Percentiles rank a stretch among this genome's conserved stretches.
These are phyloP conservation scores for Acromyrmex heyeri DNA, from an alignment of 1,140 invertebrate species.

Conservation along the genomic window DNA sequence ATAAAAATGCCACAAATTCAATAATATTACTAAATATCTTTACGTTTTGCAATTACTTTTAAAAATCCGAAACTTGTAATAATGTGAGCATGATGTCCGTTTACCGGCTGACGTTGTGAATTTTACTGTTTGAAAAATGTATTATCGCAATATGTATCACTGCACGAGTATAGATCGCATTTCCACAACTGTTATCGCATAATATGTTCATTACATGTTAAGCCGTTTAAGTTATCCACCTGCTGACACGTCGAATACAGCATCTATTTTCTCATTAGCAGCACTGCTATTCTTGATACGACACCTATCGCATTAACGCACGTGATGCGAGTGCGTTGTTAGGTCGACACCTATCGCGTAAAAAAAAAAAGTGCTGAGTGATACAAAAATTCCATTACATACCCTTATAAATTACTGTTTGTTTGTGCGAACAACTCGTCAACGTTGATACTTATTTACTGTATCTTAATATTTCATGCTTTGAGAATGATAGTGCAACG, in stretches of 20 bases:
- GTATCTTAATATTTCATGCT: not conserved
- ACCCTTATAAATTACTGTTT: not conserved
- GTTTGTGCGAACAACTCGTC: not conserved
- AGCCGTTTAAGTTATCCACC: constrained; percentile 69
- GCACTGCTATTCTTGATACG: constrained; percentile 11
- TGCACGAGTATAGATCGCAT: constrained; percentile 56
- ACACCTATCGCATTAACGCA: constrained; percentile 28
- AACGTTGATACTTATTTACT: not conserved
- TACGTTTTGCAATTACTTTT: not conserved
- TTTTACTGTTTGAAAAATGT: constrained; percentile 42
- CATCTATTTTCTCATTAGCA: constrained; percentile 68
- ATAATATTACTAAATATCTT: constrained; percentile 7
- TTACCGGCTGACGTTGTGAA: not conserved
- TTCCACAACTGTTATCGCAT: constrained; percentile 60
- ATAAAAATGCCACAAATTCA: too few species aligned
- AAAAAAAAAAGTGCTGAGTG: constrained; percentile 18
- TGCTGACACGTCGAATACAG: constrained; percentile 47
- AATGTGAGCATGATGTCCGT: not conserved
- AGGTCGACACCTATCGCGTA: too few species aligned
- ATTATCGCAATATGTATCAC: constrained; percentile 61
- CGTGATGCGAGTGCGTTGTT: not conserved
- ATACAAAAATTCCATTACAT: not conserved
- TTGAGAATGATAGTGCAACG: not conserved
- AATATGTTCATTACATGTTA: constrained; percentile 73
- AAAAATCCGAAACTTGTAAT: not conserved